Evolutionary conservation across 1,140 invertebrate species (phyloP).

Genomic region (Eriosoma lanigerum): DNA sequence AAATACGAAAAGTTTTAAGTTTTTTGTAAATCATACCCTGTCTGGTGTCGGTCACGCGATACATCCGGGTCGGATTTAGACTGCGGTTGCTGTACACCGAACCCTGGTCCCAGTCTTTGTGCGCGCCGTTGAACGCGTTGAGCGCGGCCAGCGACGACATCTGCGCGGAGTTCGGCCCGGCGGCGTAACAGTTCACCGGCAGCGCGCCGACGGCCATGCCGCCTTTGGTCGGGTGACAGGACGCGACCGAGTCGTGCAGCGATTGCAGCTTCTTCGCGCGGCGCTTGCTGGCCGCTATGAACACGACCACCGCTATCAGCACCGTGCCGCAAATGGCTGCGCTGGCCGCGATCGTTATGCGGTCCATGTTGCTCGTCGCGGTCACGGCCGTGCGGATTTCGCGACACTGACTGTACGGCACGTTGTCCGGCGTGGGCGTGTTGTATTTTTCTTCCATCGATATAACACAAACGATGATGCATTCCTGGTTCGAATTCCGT

Average conservation of each 20-base stretch:
- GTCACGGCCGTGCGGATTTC: constrained; percentile 83
- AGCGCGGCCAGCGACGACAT: constrained; percentile 77
- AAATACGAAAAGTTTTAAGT: no score
- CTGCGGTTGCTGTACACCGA: constrained; percentile 88
- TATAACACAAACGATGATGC: constrained; percentile 88
- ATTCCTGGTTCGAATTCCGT: constrained; percentile 70
- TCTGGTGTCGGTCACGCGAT: constrained; percentile 62
- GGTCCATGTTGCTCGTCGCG: constrained; percentile 85
- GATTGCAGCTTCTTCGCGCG: constrained; percentile 71
- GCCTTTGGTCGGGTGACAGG: constrained; percentile 55
- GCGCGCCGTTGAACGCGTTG: constrained; percentile 73
- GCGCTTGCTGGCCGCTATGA: constrained; percentile 76
- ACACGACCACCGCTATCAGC: constrained; percentile 77
- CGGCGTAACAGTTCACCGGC: constrained; percentile 71
- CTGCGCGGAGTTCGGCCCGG: constrained; percentile 65
- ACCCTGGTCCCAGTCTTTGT: constrained; percentile 91
- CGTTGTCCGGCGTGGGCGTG: constrained; percentile 79
- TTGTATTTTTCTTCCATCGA: constrained; percentile 83
- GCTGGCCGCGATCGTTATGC: constrained; percentile 89
- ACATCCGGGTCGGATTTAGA: constrained; percentile 81
- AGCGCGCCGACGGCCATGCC: constrained; percentile 67
- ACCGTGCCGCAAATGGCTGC: constrained; percentile 92
- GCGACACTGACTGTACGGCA: constrained; percentile 82
- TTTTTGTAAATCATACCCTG: constrained; percentile 60
- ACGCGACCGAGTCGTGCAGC: constrained; percentile 59